Percentiles rank a stretch among this genome's conserved stretches.
Evolutionary conservation across 2,113 vertebrate species (phyloP).

Genomic region (Piprites chloris): DNA sequence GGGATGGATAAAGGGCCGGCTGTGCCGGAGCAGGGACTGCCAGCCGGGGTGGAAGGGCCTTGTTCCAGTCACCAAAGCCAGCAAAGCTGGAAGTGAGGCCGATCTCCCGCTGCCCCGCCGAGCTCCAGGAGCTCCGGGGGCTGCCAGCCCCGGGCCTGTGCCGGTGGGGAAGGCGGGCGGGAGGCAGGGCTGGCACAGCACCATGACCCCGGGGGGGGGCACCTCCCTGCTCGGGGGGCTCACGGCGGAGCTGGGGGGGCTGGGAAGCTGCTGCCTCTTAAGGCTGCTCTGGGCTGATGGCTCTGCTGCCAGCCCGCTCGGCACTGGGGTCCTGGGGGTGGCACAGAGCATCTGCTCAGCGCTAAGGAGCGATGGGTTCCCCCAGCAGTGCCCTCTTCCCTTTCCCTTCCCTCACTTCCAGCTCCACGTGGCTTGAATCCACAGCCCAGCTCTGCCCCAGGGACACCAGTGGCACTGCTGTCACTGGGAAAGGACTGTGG

Average conservation of each 20-base stretch:
- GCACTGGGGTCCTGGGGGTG: rapidly evolving
- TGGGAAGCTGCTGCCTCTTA: not conserved
- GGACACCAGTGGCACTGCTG: too few relatives aligned
- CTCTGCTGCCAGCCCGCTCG: not conserved
- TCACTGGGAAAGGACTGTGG: too few relatives aligned
- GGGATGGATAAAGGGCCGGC: too few relatives aligned
- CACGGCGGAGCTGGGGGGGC: too few relatives aligned
- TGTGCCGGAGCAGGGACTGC: not conserved
- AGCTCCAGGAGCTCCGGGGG: rapidly evolving
- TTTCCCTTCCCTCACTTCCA: not conserved
- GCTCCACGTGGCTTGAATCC: not conserved
- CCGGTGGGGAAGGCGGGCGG: rapidly evolving
- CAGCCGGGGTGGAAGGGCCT: not conserved
- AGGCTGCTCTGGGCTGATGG: not conserved
- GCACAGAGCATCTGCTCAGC: rapidly evolving
- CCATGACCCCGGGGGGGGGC: rapidly evolving
- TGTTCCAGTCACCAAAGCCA: not conserved
- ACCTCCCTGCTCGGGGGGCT: not conserved
- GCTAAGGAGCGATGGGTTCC: rapidly evolving
- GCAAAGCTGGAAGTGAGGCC: not conserved
- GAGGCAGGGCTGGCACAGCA: not conserved
- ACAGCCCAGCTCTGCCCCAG: not conserved
- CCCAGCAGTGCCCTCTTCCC: rapidly evolving
- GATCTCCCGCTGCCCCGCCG: not conserved
- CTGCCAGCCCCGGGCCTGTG: not conserved